Evolutionary conservation across 2,113 vertebrate species (phyloP), one percentile per base, ranked within the genome.

Genomic region (Melanerpes formicivorus): DNA sequence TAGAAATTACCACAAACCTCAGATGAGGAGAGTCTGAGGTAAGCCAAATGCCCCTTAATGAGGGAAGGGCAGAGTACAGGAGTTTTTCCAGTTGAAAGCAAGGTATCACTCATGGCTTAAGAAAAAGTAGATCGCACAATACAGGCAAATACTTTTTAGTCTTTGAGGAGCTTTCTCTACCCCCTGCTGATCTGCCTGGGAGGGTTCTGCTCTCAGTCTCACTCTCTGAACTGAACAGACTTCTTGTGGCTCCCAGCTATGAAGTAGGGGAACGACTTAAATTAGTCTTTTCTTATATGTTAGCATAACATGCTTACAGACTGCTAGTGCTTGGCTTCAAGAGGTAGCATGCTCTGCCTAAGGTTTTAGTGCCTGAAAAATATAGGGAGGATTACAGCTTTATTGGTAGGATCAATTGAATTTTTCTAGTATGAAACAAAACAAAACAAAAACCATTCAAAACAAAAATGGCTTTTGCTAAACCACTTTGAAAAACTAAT

Each of bases 181-280:
- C 82, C 23, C 76, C 90, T 83, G 88, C 79, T 95, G 85, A 32
- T 91, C 85, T 94, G 71, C 90, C 85, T 80, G 17, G 79, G 37
- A 72, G 81, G 72, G 52, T 85, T 93, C 70, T 89, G 81, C 77
- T 76, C 87, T 87, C 64, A 69, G 52, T 67, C 79, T 89, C 48
- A 60, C 90, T 93, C 84, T 73, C 75, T 88, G 90, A 79, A 90
- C 78, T 76, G 63, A 71, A 42, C 44, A 85, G 67, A 63, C 46
- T 82, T 90, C 70, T 60, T 52, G 40, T 9, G 29, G 73, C 77
- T 93, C 62, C 70, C 87, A 93, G 87, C 72, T 91, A 90, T 10
- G 52, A 91, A 84, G 63, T 5, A 83, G 76, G 14, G 88, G 64
- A 76, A 90, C 15, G 66, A 93, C 73, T 85, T 65, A 32, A 78